These are phyloP conservation scores for Cepphus grylle DNA, from an alignment of 2,113 vertebrate species.

Conservation along the genomic window DNA sequence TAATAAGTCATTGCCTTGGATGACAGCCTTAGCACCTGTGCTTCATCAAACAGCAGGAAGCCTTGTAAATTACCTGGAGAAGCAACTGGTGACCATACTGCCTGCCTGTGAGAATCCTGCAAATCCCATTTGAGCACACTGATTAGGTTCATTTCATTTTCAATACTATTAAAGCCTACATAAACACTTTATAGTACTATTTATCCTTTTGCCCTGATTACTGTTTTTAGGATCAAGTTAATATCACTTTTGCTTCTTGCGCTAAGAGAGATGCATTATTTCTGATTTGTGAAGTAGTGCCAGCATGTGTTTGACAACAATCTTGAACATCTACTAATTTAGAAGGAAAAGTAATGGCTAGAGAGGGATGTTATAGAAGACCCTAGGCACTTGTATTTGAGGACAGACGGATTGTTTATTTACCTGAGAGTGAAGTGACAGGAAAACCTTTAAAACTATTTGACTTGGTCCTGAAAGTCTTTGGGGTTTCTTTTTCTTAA, in stretches of 20 bases:
- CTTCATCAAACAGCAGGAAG: constrained; percentile 68
- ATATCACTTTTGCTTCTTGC: background rate
- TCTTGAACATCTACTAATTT: background rate
- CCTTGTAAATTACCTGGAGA: constrained; percentile 66
- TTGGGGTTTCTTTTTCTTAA: background rate
- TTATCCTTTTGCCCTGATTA: constrained; percentile 18
- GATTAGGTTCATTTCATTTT: constrained; percentile 53
- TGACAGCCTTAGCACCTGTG: constrained; percentile 66
- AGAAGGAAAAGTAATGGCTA: background rate
- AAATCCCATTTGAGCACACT: constrained; percentile 30
- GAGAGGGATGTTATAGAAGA: background rate
- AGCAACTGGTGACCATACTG: constrained; percentile 57
- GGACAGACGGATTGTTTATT: background rate
- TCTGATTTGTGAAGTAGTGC: background rate
- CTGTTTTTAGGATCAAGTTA: background rate
- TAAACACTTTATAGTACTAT: constrained; percentile 2
- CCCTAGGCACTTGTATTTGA: background rate
- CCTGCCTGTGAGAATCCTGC: constrained; percentile 3
- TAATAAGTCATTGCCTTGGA: constrained; percentile 67
- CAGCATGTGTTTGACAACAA: background rate
- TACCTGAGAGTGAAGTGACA: background rate
- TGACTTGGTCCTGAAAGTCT: background rate
- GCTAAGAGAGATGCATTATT: background rate
- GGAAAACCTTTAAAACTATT: background rate
- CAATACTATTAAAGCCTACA: constrained; percentile 18